phyloP scores from a whole-genome alignment of 2,797 vertebrate genomes.

The Sebastes steindachneri region DNA sequence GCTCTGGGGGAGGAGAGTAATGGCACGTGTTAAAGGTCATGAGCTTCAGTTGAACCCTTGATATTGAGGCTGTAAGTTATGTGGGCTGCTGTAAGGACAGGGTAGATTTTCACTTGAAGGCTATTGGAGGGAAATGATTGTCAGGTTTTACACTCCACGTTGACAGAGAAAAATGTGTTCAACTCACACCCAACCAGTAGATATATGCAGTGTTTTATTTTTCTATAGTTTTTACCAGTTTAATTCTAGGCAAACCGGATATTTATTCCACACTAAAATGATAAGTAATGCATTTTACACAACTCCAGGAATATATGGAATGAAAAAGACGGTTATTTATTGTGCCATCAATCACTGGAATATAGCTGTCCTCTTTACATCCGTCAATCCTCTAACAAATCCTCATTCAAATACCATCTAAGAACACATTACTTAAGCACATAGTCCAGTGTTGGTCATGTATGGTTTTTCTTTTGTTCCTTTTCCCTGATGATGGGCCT shows the following conservation, averaged over 20 bases:
- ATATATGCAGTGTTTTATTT: neutral
- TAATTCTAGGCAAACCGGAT: neutral
- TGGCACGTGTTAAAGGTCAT: slow-evolving; percentile 34
- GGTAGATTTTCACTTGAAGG: neutral
- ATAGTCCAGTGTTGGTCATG: too few species aligned
- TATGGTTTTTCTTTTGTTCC: too few species aligned
- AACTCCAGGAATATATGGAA: neutral
- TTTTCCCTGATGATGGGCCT: too few species aligned
- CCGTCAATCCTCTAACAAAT: too few species aligned
- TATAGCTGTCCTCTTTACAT: too few species aligned
- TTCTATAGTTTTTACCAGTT: neutral
- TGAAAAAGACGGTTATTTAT: too few species aligned
- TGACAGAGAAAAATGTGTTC: neutral
- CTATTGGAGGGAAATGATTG: neutral
- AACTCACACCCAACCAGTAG: neutral
- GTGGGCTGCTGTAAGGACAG: neutral
- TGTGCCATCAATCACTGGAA: too few species aligned
- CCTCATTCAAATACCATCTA: too few species aligned
- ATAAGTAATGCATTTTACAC: neutral
- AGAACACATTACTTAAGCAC: too few species aligned
- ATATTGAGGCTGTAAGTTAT: slow-evolving; percentile 1
- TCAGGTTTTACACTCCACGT: neutral
- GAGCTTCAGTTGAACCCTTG: neutral
- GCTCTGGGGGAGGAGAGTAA: slow-evolving; percentile 22
- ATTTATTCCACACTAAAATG: neutral